phyloP scores from a whole-genome alignment of 2,797 vertebrate species.

The Sternarchorhynchus goeldii region DNA sequence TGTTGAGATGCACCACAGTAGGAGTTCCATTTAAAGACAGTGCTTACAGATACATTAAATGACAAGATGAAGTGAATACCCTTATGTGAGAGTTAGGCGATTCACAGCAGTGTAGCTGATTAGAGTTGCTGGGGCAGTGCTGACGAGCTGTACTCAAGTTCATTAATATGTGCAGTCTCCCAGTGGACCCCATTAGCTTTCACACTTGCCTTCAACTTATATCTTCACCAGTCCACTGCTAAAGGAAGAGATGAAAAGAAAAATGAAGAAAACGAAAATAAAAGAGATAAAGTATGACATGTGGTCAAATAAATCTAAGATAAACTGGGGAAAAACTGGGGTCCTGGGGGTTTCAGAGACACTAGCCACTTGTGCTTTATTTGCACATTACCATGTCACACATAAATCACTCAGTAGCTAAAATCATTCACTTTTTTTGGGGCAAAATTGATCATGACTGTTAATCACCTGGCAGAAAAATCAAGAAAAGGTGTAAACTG shows the following conservation, averaged over 20 bases:
- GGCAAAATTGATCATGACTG: conserved; percentile 38
- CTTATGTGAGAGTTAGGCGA: conserved; percentile 9
- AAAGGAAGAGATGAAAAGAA: conserved; percentile 10
- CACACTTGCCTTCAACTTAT: conserved; percentile 38
- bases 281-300: conserved; percentile 4
- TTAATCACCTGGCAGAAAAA: conserved; percentile 41
- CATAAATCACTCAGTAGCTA: conserved; percentile 21
- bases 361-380: conserved; percentile 8
- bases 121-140: conserved; percentile 30
- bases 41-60: not conserved
- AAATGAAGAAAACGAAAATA: conserved; percentile 24
- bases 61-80: conserved; percentile 7
- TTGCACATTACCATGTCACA: conserved; percentile 25
- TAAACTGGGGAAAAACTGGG: conserved; percentile 14
- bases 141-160: conserved; percentile 44
- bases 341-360: not conserved
- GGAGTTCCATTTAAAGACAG: conserved; percentile 9
- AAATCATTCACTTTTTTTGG: conserved; percentile 3
- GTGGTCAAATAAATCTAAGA: conserved; percentile 30
- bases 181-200: conserved; percentile 55
- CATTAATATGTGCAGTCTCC: conserved; percentile 56
- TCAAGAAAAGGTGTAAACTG: conserved; percentile 30
- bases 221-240: conserved; percentile 35
- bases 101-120: conserved; percentile 31
- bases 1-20: conserved; percentile 6